A percentile compares a stretch with the other conserved stretches of the same genome.
Evolutionary conservation across 1,140 invertebrate genomes (phyloP).

Genomic region (Spodoptera frugiperda): DNA sequence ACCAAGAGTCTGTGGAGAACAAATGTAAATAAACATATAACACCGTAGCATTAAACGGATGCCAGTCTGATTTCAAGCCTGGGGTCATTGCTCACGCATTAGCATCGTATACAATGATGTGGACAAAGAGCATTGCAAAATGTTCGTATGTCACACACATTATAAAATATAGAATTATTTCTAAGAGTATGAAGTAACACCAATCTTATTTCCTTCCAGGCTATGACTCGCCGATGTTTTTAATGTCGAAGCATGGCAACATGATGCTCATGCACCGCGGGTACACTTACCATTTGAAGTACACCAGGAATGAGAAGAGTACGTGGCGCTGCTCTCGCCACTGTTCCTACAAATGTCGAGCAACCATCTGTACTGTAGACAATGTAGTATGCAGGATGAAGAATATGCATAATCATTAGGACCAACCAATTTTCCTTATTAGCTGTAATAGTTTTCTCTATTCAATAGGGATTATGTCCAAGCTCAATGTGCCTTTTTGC

Average conservation of each 20-base stretch:
- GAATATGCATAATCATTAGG: slow-evolving; percentile 53
- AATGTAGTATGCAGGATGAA: slow-evolving; percentile 48
- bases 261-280: slow-evolving; percentile 56
- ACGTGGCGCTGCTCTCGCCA: slow-evolving; percentile 59
- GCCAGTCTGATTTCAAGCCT: too few species aligned
- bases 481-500: too few species aligned
- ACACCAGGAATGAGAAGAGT: slow-evolving; percentile 40
- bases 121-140: too few species aligned
- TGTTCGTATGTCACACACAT: too few species aligned
- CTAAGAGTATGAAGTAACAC: neutral
- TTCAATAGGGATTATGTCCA: too few species aligned
- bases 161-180: too few species aligned
- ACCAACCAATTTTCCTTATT: neutral
- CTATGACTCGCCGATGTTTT: slow-evolving; percentile 47
- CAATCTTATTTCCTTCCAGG: slow-evolving; percentile 4
- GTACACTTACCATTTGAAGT: slow-evolving; percentile 59
- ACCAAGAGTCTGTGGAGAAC: too few species aligned
- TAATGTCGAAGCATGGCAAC: slow-evolving; percentile 61
- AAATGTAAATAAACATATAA: too few species aligned
- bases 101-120: too few species aligned
- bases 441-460: neutral
- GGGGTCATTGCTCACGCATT: too few species aligned
- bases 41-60: too few species aligned
- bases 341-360: slow-evolving; percentile 54
- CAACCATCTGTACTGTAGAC: slow-evolving; percentile 54